These are phyloP conservation scores for Xenops minutus DNA, from an alignment of 2,797 vertebrate genomes.

Conservation along the genomic window DNA sequence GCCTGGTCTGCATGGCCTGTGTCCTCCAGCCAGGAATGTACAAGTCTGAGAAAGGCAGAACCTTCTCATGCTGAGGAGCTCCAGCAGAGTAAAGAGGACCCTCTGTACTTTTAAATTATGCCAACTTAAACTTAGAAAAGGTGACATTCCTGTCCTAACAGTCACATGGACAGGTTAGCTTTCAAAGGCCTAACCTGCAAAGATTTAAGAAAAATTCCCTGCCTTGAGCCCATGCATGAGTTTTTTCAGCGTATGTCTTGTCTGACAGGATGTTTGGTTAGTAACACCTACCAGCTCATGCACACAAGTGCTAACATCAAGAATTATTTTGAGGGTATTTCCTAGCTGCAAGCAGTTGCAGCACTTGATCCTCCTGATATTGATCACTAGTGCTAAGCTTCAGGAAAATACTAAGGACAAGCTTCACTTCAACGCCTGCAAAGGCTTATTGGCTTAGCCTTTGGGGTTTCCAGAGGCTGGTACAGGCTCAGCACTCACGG, in stretches of 20 bases:
- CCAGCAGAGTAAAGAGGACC: background rate
- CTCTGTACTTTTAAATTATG: background rate
- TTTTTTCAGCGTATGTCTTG: rapidly evolving
- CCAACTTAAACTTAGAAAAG: background rate
- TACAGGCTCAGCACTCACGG: background rate
- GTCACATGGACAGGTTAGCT: background rate
- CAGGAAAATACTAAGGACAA: background rate
- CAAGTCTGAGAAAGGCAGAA: background rate
- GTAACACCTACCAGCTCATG: background rate
- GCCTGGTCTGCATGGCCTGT: background rate
- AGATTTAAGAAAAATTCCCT: background rate
- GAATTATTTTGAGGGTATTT: background rate
- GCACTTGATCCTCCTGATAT: background rate
- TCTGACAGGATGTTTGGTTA: background rate
- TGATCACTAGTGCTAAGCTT: background rate
- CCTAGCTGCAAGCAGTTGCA: background rate
- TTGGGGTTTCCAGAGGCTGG: background rate
- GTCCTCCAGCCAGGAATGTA: background rate
- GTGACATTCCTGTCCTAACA: background rate
- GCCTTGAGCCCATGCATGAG: background rate
- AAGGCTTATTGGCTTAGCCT: background rate
- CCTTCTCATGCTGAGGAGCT: background rate
- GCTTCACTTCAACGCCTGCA: background rate
- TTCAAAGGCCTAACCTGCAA: background rate
- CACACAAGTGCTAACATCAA: background rate